phyloP scores from a whole-genome alignment of 37 sponge, comb jelly and placozoan genomes.

The Oopsacas minuta region DNA sequence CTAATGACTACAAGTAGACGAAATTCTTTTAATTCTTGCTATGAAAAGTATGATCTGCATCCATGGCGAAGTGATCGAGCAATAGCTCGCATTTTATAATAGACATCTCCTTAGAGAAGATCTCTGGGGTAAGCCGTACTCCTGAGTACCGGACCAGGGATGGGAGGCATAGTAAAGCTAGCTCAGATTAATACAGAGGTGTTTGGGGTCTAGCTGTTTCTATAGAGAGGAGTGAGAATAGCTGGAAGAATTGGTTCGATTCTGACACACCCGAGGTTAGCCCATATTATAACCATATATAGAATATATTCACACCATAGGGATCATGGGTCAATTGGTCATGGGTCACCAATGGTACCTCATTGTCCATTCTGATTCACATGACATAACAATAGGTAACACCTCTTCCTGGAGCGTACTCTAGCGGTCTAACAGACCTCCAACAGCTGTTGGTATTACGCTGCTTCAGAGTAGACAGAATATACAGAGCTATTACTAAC shows the following conservation, averaged over 20 bases:
- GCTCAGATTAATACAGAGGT: constrained; percentile 39
- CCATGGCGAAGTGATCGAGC: too few species aligned
- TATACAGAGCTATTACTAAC: constrained; percentile 88
- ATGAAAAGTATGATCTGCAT: too few species aligned
- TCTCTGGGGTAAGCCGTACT: constrained; percentile 62
- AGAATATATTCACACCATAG: not conserved
- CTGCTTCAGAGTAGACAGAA: constrained; percentile 95
- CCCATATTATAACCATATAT: not conserved
- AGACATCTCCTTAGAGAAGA: constrained; percentile 93
- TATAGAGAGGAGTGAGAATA: constrained; percentile 59
- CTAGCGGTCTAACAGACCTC: constrained; percentile 51
- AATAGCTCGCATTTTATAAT: too few species aligned
- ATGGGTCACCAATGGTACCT: too few species aligned
- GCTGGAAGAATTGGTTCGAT: constrained; percentile 94
- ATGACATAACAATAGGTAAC: too few species aligned
- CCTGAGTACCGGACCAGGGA: constrained; percentile 97
- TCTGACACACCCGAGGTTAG: constrained; percentile 73
- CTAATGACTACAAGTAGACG: too few species aligned
- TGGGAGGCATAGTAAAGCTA: constrained; percentile 90
- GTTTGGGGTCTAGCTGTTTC: constrained; percentile 83
- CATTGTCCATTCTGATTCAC: not conserved
- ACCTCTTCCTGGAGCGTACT: constrained; percentile 65
- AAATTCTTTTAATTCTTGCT: too few species aligned
- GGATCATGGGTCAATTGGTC: not conserved
- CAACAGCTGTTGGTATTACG: constrained; percentile 76